Evolutionary conservation across 1,140 invertebrate genomes (phyloP).

Genomic region (Euglossa dilemma): DNA sequence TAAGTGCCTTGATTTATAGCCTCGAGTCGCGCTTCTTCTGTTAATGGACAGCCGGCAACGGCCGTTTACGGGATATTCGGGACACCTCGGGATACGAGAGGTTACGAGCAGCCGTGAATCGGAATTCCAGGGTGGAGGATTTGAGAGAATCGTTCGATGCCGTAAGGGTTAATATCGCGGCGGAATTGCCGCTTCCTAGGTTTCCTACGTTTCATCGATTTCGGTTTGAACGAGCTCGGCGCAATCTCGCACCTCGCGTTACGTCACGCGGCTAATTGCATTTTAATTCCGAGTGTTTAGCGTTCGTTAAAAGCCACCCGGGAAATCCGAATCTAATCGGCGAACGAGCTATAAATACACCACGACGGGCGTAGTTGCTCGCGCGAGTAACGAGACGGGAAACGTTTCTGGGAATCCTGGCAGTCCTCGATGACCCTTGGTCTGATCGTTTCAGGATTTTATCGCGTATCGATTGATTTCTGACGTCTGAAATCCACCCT

Average conservation of each 20-base stretch:
- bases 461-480: no score
- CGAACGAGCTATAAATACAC: not conserved
- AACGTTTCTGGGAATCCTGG: no score
- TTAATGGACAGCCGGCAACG: not conserved
- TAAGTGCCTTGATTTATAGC: not conserved
- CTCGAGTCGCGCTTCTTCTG: not conserved
- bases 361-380: no score
- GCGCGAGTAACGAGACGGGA: no score
- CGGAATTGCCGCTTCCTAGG: not conserved
- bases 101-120: not conserved
- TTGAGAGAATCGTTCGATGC: no score
- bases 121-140: not conserved
- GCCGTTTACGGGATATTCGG: not conserved
- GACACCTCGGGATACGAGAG: no score
- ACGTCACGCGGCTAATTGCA: constrained; percentile 22
- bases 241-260: not conserved
- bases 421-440: no score
- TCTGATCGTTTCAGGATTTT: no score
- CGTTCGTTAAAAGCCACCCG: not conserved
- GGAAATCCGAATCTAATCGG: not conserved
- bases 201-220: not conserved
- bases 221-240: not conserved
- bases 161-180: not conserved
- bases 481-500: no score
- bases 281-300: constrained; percentile 30